A percentile compares a stretch with the other conserved stretches of the same genome.
Evolutionary conservation across 2,113 vertebrate genomes (phyloP).

Genomic region (Chauna torquata): DNA sequence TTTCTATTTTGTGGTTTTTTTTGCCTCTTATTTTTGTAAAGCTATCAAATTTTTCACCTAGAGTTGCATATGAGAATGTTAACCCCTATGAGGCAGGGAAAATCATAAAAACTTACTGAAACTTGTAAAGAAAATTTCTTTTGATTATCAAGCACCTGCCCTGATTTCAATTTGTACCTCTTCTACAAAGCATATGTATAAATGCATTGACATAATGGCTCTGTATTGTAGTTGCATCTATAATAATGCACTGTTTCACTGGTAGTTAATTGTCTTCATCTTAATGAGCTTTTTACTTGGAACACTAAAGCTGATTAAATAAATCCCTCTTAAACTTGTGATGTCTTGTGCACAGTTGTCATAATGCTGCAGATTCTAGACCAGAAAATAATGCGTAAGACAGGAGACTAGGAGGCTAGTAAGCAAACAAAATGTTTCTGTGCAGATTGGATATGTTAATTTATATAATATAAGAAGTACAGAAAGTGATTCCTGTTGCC

Average conservation of each 20-base stretch:
- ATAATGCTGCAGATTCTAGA: not conserved
- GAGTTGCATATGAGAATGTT: not conserved
- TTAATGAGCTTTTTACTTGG: constrained; percentile 26
- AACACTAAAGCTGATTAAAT: constrained; percentile 39
- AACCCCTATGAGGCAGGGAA: not conserved
- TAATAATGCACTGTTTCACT: not conserved
- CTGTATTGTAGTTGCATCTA: not conserved
- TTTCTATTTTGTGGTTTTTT: not conserved
- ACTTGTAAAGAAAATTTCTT: not conserved
- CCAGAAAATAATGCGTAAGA: not conserved
- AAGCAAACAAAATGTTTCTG: not conserved
- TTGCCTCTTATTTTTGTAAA: not conserved
- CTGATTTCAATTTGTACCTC: not conserved
- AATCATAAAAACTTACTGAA: not conserved
- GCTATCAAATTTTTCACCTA: not conserved
- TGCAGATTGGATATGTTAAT: constrained; percentile 45
- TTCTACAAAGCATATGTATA: not conserved
- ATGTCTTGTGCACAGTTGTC: not conserved
- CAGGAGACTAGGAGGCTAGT: not conserved
- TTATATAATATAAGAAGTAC: constrained; percentile 37
- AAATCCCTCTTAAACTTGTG: constrained; percentile 45
- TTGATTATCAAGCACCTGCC: not conserved
- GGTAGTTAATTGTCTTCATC: constrained; percentile 45
- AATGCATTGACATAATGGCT: not conserved
- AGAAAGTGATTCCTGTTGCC: constrained; percentile 60